phyloP scores from a whole-genome alignment of 2,797 vertebrate species.

The Xiphophorus birchmanni region DNA sequence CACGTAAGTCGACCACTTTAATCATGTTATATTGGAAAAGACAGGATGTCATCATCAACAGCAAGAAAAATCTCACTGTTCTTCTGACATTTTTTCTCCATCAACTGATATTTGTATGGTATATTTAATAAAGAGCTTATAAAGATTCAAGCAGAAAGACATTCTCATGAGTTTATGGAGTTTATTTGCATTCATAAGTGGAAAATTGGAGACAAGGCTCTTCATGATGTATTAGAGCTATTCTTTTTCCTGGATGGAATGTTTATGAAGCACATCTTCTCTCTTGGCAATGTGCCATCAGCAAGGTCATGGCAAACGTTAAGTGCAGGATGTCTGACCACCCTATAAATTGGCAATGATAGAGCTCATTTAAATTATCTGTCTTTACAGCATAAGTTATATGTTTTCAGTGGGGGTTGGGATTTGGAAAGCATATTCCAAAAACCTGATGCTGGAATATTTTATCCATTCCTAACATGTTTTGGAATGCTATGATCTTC shows the following conservation, averaged over 20 bases:
- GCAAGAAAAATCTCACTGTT: constrained; percentile 39
- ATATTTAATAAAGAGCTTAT: constrained; percentile 15
- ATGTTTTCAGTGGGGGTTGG: background rate
- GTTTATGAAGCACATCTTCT: background rate
- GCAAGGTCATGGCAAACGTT: background rate
- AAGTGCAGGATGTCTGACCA: background rate
- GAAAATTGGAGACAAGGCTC: background rate
- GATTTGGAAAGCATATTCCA: background rate
- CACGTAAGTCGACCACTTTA: constrained; percentile 34
- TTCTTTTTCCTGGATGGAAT: background rate
- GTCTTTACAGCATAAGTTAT: background rate
- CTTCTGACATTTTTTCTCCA: constrained; percentile 40
- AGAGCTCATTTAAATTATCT: background rate
- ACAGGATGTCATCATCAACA: constrained; percentile 37
- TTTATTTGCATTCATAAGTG: background rate
- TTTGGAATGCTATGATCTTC: background rate
- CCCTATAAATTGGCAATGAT: background rate
- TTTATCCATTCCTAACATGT: background rate
- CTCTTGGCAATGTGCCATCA: background rate
- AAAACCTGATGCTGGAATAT: background rate
- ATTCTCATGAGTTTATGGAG: constrained; percentile 23
- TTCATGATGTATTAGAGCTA: background rate
- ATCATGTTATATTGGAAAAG: constrained; percentile 45
- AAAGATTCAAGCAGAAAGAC: constrained; percentile 28
- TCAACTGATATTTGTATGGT: background rate